These are phyloP conservation scores for Poeciliopsis paucimaculata DNA, from an alignment of 2,797 vertebrate genomes.

Conservation along the genomic window DNA sequence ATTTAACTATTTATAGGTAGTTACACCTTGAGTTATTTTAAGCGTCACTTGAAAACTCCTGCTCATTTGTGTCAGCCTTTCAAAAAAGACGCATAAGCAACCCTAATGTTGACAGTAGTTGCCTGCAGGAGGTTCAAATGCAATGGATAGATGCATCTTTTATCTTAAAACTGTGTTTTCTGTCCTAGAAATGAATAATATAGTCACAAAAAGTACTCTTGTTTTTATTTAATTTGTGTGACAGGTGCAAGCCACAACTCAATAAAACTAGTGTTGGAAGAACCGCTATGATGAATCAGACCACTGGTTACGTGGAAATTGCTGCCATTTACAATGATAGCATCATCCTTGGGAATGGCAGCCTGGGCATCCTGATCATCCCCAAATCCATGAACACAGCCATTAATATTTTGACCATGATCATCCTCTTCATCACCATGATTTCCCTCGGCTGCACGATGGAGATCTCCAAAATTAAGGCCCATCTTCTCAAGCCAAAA, in stretches of 20 bases:
- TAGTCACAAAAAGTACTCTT: not conserved
- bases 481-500: conserved; percentile 82
- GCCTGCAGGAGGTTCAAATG: not conserved
- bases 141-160: not conserved
- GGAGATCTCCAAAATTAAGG: conserved; percentile 86
- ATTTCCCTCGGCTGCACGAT: conserved; percentile 85
- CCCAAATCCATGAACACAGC: conserved; percentile 57
- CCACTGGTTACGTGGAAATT: conserved; percentile 26
- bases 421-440: conserved; percentile 80
- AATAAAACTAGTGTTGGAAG: conserved; percentile 11
- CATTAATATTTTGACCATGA: conserved; percentile 62
- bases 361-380: conserved; percentile 26
- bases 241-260: conserved; percentile 42
- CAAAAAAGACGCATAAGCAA: not conserved
- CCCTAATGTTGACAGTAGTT: not conserved
- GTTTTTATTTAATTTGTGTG: conserved; percentile 23
- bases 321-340: conserved; percentile 8
- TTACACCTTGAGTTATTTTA: not conserved
- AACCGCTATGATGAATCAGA: conserved; percentile 61
- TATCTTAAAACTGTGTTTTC: not conserved
- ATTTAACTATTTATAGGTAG: not conserved
- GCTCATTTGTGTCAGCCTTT: not conserved
- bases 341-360: conserved; percentile 57
- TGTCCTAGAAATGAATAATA: not conserved
- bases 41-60: not conserved